Percentiles rank a stretch among this genome's conserved stretches.
Evolutionary conservation across 2,113 vertebrate species (phyloP).

Genomic region (Protobothrops flavoviridis): DNA sequence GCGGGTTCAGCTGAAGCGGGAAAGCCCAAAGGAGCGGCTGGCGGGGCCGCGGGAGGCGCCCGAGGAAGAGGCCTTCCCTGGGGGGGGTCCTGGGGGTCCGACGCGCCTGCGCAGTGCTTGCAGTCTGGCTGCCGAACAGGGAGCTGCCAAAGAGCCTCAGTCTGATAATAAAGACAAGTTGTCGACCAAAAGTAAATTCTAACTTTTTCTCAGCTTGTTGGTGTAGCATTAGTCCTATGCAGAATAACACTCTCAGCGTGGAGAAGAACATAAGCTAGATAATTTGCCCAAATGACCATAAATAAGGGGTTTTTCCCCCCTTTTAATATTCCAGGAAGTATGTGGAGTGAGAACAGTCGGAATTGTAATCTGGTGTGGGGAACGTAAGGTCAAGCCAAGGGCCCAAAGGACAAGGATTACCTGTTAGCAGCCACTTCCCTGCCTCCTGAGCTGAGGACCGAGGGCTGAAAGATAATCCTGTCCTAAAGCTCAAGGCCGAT

Average conservation of each 20-base stretch:
- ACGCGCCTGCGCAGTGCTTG: too few species aligned
- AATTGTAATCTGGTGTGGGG: neutral
- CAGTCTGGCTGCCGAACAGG: too few species aligned
- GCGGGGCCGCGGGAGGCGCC: too few species aligned
- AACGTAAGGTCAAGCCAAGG: neutral
- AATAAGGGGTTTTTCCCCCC: neutral
- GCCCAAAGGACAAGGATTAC: neutral
- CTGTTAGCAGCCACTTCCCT: neutral
- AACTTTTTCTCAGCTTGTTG: neutral
- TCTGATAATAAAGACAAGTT: neutral
- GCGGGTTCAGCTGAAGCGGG: too few species aligned
- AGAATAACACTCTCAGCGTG: neutral
- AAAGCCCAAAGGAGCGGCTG: too few species aligned
- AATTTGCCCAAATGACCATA: neutral
- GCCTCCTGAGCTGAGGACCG: too few species aligned
- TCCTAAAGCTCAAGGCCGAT: neutral
- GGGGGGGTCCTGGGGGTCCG: too few species aligned
- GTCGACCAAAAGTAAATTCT: neutral
- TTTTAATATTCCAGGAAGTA: neutral
- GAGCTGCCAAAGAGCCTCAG: too few species aligned
- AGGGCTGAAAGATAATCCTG: too few species aligned
- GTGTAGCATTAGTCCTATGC: neutral
- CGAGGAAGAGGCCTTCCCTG: too few species aligned
- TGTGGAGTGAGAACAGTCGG: neutral
- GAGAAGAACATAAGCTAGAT: neutral